phyloP scores from a whole-genome alignment of 2,113 vertebrate species.

The Nothoprocta perdicaria region DNA sequence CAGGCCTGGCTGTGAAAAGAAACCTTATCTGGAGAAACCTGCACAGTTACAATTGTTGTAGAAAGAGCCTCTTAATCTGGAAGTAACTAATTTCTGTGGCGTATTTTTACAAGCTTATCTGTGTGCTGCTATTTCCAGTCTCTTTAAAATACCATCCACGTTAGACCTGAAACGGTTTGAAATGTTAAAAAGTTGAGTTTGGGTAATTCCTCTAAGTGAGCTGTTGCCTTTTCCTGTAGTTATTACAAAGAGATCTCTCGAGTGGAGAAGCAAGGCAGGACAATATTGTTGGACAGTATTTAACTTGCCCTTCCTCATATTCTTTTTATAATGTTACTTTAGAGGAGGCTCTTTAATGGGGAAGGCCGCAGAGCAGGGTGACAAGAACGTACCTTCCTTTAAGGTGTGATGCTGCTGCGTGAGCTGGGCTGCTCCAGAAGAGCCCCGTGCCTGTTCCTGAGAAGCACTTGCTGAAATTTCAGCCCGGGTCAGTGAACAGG shows the following conservation, averaged over 20 bases:
- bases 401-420: not conserved
- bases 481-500: not conserved
- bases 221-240: not conserved
- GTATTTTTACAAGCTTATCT: not conserved
- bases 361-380: not conserved
- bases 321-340: not conserved
- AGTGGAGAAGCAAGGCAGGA: not conserved
- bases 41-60: not conserved
- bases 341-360: not conserved
- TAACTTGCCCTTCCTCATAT: not conserved
- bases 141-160: not conserved
- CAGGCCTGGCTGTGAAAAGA: not conserved
- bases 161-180: not conserved
- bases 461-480: conserved; percentile 15
- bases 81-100: not conserved
- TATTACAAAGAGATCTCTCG: not conserved
- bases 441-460: not conserved
- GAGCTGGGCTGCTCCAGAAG: conserved; percentile 9
- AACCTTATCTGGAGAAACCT: not conserved
- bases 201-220: not conserved
- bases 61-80: rapidly evolving
- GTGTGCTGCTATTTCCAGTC: not conserved
- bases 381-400: not conserved
- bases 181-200: not conserved
- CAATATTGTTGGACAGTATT: not conserved